Evolutionary conservation across 2,113 vertebrate genomes (phyloP).

Genomic region (Chelonoidis abingdonii): DNA sequence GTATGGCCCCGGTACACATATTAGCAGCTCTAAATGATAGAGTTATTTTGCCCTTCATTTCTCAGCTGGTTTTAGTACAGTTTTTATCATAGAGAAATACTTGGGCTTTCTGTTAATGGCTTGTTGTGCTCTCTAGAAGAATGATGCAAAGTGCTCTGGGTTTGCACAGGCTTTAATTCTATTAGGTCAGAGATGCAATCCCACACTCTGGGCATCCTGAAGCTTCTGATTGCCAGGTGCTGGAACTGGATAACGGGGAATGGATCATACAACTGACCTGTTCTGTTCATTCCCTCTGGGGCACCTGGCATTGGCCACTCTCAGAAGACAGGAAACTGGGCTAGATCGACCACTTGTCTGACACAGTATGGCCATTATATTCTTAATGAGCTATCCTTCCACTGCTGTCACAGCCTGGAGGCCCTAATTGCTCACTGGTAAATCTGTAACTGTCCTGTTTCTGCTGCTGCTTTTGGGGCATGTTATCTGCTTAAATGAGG

Average conservation of each 20-base stretch:
- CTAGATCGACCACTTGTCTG: not conserved
- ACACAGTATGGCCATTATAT: not conserved
- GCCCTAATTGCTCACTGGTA: not conserved
- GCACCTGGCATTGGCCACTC: not conserved
- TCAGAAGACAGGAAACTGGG: not conserved
- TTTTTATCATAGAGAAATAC: not conserved
- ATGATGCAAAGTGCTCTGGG: not conserved
- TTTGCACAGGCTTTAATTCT: not conserved
- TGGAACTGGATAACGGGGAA: not conserved
- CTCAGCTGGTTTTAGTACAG: not conserved
- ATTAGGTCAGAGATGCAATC: not conserved
- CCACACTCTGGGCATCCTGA: not conserved
- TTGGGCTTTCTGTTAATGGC: not conserved
- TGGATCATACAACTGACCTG: not conserved
- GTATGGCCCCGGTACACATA: not conserved
- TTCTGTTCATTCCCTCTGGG: not conserved
- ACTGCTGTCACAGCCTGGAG: not conserved
- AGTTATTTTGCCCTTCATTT: not conserved
- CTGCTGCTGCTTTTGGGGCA: accelerated
- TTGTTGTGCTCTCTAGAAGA: not conserved
- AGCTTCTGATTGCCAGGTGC: not conserved
- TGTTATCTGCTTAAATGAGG: not conserved
- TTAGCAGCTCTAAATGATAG: not conserved
- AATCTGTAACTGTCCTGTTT: not conserved
- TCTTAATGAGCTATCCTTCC: not conserved